These are phyloP conservation scores for Trachops cirrhosus DNA, from an alignment of 2,797 vertebrate genomes.

Conservation along the genomic window DNA sequence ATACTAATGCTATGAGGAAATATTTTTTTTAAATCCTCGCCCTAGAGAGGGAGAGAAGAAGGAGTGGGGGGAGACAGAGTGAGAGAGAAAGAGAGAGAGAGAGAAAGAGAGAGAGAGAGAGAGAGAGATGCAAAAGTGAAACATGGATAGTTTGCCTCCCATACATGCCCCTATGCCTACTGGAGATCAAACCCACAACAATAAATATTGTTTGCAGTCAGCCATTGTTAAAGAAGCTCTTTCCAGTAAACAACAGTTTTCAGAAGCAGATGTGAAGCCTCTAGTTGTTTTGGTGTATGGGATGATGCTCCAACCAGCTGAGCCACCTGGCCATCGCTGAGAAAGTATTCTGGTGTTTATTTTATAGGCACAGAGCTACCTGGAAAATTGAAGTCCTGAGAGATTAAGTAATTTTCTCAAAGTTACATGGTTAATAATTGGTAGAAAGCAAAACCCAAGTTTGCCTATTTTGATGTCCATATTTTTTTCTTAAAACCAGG, in stretches of 20 bases:
- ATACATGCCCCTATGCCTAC: not conserved
- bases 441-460: not conserved
- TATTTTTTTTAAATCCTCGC: not conserved
- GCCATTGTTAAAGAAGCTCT: slow-evolving; percentile 10
- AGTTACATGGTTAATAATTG: not conserved
- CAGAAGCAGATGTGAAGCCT: slow-evolving; percentile 48
- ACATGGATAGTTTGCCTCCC: not conserved
- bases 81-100: no score
- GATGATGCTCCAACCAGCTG: not conserved
- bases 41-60: not conserved
- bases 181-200: not conserved
- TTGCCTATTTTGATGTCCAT: not conserved
- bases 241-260: slow-evolving; percentile 34
- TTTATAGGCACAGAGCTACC: not conserved
- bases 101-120: no score
- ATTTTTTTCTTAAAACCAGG: not conserved
- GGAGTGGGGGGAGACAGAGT: no score
- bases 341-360: not conserved
- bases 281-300: not conserved
- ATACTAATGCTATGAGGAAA: not conserved
- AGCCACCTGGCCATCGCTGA: not conserved
- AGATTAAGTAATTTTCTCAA: not conserved
- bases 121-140: not conserved
- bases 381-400: not conserved
- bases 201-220: not conserved